Evolutionary conservation across 2,113 vertebrate species (phyloP), one percentile per base, ranked within the genome.

Genomic region (Hemiprocne comata): DNA sequence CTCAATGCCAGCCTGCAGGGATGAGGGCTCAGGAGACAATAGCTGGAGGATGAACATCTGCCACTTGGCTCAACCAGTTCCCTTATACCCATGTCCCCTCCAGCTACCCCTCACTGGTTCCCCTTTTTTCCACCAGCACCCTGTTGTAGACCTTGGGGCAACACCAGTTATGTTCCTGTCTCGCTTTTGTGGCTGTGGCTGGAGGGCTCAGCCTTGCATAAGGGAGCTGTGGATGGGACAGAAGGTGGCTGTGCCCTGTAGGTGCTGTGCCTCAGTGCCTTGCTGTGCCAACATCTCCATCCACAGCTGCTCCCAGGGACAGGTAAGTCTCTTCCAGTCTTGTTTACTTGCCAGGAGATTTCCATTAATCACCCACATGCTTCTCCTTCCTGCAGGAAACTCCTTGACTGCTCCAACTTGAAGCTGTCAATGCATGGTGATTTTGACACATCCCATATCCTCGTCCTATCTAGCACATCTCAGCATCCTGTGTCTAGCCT

Each of bases 351-450:
- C 40, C 6, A 6, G 53, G 50, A 85, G 13, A 54, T 82, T 94
- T 74, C 38, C 71, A 50, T 93, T 85, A 85, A 85, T 85, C 79
- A 75, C 18, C 7, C 1, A 1, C 20, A 16, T 61, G 20, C 13
- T 60, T 82, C 26, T 85, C 16, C 33, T 28, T 76, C 42, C 34
- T 84, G 28, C n/a, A 84, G 55, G 28, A 89, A 96, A 73, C 8
- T 15, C 0, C 1, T 76, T 76, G 44, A 57, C 33, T 0, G 0
- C 72, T 73, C 16, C 25, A 77, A 28, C 50, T 8, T 38, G 33
- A 83, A 92, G 33, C 50, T 80, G 13, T 92, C 8, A 8, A 8
- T 57, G 40, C 9, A 6, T 0, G 0, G 19, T 21, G 26, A 7
- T 13, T 88, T 88, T 94, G 65, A 64, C 17, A 73, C 2, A 42